Evolutionary conservation across 2,797 vertebrate genomes (phyloP).

Genomic region (Coranthus polyacanthus): DNA sequence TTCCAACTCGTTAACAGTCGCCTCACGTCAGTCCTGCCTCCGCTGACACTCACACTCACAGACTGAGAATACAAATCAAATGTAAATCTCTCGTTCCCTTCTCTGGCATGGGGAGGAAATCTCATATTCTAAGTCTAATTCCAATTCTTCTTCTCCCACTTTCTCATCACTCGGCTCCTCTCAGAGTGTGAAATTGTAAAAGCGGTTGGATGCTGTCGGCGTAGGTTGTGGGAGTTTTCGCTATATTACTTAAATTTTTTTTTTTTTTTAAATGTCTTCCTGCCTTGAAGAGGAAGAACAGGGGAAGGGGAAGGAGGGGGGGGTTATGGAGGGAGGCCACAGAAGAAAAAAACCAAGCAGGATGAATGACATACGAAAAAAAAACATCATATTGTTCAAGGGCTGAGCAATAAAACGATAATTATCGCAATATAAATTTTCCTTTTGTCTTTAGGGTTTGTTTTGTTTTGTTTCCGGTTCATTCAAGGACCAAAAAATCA

Average conservation of each 20-base stretch:
- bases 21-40: constrained; percentile 42
- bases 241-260: constrained; percentile 36
- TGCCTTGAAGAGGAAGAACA: too few relatives aligned
- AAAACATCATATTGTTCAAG: too few relatives aligned
- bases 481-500: too few relatives aligned
- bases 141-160: constrained; percentile 33
- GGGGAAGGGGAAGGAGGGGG: too few relatives aligned
- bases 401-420: too few relatives aligned
- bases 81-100: constrained; percentile 51
- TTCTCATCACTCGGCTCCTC: constrained; percentile 44
- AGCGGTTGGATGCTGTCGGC: constrained; percentile 53
- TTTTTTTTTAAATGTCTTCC: too few relatives aligned
- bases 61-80: constrained; percentile 66
- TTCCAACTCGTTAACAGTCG: constrained; percentile 58
- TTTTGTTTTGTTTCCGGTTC: too few relatives aligned
- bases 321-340: too few relatives aligned
- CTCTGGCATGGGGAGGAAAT: background rate
- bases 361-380: too few relatives aligned
- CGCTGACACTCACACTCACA: constrained; percentile 31
- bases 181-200: constrained; percentile 67
- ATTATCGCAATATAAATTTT: too few relatives aligned
- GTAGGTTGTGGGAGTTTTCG: constrained; percentile 62
- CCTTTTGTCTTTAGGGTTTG: too few relatives aligned
- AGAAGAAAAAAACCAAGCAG: too few relatives aligned
- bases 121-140: constrained; percentile 27